Conservation (phyloP, 2,888 invertebrate species). For the Phlogophora meticulosa region DNA sequence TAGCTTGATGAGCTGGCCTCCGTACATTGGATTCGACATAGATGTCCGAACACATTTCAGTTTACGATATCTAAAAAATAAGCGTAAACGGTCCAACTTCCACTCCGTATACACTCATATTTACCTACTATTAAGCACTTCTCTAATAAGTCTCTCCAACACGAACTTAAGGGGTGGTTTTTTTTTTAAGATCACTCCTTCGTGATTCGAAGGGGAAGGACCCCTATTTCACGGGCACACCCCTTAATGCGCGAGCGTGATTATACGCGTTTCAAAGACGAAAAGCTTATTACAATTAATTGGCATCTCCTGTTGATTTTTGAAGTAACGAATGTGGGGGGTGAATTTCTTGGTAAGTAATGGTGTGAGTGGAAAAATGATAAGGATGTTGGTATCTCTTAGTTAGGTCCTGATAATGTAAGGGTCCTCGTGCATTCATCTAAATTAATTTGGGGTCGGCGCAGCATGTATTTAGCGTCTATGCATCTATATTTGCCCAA, state of each 20-base stretch:
- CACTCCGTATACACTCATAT: constrained; percentile 44
- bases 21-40: no score
- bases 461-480: no score
- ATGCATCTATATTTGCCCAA: no score
- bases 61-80: no score
- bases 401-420: neutral
- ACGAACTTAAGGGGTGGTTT: constrained; percentile 65
- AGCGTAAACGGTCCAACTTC: constrained; percentile 6
- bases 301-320: constrained; percentile 65
- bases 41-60: no score
- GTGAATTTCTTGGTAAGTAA: constrained; percentile 21
- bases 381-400: neutral
- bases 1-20: no score
- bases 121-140: constrained; percentile 69
- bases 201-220: constrained; percentile 59
- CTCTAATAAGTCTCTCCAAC: constrained; percentile 67
- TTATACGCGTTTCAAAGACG: constrained; percentile 68
- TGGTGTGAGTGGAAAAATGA: constrained; percentile 5
- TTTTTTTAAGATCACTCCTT: constrained; percentile 68
- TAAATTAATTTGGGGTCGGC: neutral
- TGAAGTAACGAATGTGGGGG: constrained; percentile 48
- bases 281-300: constrained; percentile 69
- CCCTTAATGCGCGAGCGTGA: constrained; percentile 66
- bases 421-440: neutral
- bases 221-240: constrained; percentile 52